phyloP scores from a whole-genome alignment of 30 jellyfish, hydroid and myxozoan species.

The Turritopsis rubra region DNA sequence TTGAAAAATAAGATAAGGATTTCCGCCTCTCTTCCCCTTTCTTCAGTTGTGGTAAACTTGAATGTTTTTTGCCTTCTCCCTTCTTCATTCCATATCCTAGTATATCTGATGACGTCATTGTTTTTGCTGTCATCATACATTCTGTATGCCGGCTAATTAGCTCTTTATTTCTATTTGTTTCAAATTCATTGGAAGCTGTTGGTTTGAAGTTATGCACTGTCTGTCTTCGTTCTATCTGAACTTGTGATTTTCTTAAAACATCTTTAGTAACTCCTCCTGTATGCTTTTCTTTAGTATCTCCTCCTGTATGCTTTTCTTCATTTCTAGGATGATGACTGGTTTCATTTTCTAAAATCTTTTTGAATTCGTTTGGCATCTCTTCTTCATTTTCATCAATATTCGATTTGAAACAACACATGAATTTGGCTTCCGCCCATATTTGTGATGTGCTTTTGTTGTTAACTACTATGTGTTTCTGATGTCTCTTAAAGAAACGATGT shows the following conservation, averaged over 20 bases:
- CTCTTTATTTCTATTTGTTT: background rate
- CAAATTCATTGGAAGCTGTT: background rate
- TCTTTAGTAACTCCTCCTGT: background rate
- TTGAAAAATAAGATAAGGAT: background rate
- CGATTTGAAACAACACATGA: slow-evolving; percentile 10
- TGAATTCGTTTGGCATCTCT: background rate
- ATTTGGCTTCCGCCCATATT: slow-evolving; percentile 11
- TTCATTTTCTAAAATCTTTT: background rate
- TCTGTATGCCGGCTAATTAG: background rate
- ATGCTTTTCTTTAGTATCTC: background rate
- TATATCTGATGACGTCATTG: background rate
- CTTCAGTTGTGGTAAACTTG: slow-evolving; percentile 3
- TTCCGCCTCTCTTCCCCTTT: background rate
- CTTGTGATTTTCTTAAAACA: background rate
- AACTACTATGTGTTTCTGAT: background rate
- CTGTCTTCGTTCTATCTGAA: background rate
- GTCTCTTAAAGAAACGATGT: background rate
- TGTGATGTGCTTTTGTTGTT: background rate
- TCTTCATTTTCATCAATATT: background rate
- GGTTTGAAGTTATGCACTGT: background rate
- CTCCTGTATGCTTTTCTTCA: background rate
- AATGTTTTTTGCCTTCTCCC: background rate
- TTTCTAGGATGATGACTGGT: background rate
- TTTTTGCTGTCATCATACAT: background rate
- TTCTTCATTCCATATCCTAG: background rate